Evolutionary conservation across 2,797 vertebrate species (phyloP).

Genomic region (Cryptoprocta ferox): DNA sequence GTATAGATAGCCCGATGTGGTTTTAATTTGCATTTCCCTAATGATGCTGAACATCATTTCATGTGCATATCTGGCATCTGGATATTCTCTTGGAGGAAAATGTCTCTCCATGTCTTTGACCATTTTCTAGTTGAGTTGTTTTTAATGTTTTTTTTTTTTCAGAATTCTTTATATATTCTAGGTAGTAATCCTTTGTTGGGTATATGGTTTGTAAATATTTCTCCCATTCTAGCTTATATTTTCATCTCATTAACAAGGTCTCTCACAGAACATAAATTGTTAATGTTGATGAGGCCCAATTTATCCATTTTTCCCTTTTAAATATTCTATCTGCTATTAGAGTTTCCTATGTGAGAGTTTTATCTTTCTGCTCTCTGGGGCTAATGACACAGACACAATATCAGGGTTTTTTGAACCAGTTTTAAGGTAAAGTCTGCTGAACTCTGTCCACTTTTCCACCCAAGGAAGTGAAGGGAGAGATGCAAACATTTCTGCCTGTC

Average conservation of each 20-base stretch:
- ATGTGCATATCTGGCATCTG: not conserved
- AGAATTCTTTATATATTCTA: not conserved
- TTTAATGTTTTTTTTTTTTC: not conserved
- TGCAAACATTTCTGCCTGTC: not conserved
- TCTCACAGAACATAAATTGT: not conserved
- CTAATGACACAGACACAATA: too few relatives aligned
- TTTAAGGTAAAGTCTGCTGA: not conserved
- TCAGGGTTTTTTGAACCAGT: not conserved
- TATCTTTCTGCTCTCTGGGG: not conserved
- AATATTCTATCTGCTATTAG: not conserved
- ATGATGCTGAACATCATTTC: not conserved
- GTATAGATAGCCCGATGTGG: not conserved
- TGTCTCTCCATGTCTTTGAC: not conserved
- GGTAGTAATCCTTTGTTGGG: not conserved
- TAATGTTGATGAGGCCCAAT: not conserved
- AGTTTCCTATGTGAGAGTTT: not conserved
- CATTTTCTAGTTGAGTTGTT: not conserved
- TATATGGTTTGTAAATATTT: not conserved
- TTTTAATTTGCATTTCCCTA: not conserved
- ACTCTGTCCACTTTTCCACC: not conserved
- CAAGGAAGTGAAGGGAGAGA: not conserved
- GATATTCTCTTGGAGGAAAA: not conserved
- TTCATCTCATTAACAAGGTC: not conserved
- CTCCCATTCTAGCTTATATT: not conserved
- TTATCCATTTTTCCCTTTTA: not conserved